phyloP scores from a whole-genome alignment of 2,797 vertebrate species.

The Emydoidea blandingii region DNA sequence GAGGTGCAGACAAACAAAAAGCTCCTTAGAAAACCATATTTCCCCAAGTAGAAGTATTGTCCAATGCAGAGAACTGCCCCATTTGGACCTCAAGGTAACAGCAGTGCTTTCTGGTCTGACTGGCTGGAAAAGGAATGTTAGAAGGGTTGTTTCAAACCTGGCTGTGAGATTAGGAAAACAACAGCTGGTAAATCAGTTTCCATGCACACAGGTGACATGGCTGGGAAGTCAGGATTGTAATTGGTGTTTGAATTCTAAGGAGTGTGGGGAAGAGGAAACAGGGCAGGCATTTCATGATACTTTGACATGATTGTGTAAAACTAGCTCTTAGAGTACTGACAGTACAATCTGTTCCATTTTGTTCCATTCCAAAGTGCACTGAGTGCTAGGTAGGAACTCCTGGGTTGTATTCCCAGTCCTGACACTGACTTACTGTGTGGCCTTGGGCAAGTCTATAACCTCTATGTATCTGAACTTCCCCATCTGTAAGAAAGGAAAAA shows the following conservation, averaged over 20 bases:
- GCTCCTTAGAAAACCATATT: not conserved
- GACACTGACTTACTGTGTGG: not conserved
- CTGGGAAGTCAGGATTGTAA: not conserved
- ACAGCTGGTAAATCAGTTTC: not conserved
- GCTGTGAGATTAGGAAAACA: not conserved
- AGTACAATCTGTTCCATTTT: not conserved
- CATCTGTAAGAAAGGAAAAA: fast-evolving
- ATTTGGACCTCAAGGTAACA: not conserved
- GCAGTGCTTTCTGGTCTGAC: not conserved
- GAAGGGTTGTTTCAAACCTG: not conserved
- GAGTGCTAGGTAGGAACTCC: not conserved
- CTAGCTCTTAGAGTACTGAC: not conserved
- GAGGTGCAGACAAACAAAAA: not conserved
- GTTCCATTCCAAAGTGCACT: not conserved
- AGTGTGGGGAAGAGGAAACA: not conserved
- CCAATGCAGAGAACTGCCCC: not conserved
- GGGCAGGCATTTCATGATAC: not conserved
- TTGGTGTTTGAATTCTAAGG: not conserved
- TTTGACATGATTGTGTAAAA: not conserved
- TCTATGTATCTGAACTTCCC: not conserved
- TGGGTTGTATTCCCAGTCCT: not conserved
- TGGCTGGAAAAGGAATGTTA: not conserved
- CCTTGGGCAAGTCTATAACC: not conserved
- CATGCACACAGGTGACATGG: fast-evolving
- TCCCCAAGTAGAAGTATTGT: not conserved